Percentiles rank a stretch among this genome's conserved stretches.
Evolutionary conservation across 2,888 invertebrate genomes (phyloP).

Genomic region (Sarcophaga rosellei): DNA sequence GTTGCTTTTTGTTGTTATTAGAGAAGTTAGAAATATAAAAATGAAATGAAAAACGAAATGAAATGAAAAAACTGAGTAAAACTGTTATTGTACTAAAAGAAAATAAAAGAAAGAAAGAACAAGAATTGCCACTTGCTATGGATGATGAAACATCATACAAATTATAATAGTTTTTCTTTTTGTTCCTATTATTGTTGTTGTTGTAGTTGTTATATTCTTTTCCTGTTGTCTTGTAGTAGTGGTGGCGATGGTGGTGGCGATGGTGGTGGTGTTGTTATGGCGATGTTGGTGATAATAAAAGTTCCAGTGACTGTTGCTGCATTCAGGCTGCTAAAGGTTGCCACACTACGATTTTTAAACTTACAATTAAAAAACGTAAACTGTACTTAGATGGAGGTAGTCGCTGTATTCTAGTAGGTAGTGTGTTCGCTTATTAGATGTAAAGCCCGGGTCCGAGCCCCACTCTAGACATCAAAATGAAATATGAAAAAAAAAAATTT

Average conservation of each 20-base stretch:
- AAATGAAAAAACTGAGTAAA: not conserved
- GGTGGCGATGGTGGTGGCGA: not conserved
- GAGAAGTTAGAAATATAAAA: not conserved
- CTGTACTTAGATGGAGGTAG: too few relatives aligned
- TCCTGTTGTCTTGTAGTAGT: not conserved
- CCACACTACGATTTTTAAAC: not conserved
- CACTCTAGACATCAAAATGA: too few relatives aligned
- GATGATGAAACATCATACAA: conserved; percentile 29
- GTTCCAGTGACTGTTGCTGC: conserved; percentile 54
- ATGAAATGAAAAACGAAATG: not conserved
- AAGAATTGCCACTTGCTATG: not conserved
- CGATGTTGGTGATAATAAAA: conserved; percentile 49
- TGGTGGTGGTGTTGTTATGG: not conserved
- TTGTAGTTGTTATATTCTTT: not conserved
- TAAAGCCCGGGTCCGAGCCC: too few relatives aligned
- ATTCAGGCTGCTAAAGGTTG: conserved; percentile 7
- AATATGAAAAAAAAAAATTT: too few relatives aligned
- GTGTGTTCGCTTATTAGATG: too few relatives aligned
- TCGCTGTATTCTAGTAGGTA: too few relatives aligned
- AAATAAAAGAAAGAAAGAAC: not conserved
- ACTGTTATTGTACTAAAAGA: not conserved
- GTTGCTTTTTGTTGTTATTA: conserved; percentile 13
- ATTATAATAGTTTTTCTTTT: conserved; percentile 20
- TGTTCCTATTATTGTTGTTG: conserved; percentile 1
- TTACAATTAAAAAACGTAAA: too few relatives aligned